Percentiles rank a stretch among this genome's conserved stretches.
phyloP scores from a whole-genome alignment of 2,797 vertebrate species.

The Alcedo atthis region DNA sequence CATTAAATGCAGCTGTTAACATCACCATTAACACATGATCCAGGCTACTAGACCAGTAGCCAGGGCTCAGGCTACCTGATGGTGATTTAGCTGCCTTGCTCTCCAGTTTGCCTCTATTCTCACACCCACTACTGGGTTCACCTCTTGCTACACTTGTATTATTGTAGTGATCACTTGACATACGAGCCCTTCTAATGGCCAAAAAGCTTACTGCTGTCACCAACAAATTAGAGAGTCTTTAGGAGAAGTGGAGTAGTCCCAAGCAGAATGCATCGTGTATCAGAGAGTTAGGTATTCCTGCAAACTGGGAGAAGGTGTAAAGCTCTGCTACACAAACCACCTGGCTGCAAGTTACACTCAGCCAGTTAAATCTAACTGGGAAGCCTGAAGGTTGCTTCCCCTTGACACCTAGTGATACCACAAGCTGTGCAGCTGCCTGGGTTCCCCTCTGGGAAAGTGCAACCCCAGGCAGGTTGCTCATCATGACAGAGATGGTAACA shows the following conservation, averaged over 20 bases:
- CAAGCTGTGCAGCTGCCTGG: neutral
- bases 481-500: accelerated
- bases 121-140: accelerated
- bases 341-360: neutral
- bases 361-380: neutral
- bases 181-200: neutral
- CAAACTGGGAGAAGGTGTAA: neutral
- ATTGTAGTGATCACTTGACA: neutral
- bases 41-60: neutral
- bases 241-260: neutral
- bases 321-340: neutral
- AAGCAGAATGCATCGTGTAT: neutral
- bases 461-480: neutral
- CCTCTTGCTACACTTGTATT: neutral
- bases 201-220: neutral
- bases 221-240: neutral
- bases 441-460: neutral
- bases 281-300: accelerated
- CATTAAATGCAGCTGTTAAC: too few relatives aligned
- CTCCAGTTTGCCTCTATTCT: neutral
- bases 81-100: neutral
- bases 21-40: neutral
- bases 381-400: neutral
- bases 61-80: neutral
- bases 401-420: neutral